Conservation (phyloP, 2,113 vertebrate genomes). For the Dicerorhinus sumatrensis region DNA sequence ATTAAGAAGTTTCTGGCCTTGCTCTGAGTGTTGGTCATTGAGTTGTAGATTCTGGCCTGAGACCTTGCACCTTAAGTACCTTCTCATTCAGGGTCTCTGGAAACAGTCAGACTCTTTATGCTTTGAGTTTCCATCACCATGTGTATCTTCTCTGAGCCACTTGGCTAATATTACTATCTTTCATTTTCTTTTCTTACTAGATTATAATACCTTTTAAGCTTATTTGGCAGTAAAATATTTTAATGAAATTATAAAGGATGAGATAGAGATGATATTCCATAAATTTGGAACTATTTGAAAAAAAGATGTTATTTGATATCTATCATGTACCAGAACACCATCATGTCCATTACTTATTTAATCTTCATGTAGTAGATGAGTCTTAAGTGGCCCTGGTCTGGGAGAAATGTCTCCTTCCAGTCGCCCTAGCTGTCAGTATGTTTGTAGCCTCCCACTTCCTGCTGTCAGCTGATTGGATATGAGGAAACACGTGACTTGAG, state of each 20-base stretch:
- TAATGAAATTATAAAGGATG: neutral
- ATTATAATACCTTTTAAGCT: neutral
- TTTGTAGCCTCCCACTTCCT: neutral
- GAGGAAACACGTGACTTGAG: neutral
- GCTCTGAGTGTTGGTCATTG: neutral
- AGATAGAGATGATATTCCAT: neutral
- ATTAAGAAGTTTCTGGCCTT: neutral
- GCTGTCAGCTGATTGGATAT: neutral
- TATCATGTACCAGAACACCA: neutral
- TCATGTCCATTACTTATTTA: neutral
- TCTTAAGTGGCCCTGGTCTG: neutral
- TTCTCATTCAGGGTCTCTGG: neutral
- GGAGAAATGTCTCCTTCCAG: neutral
- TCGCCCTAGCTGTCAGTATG: neutral
- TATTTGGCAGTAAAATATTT: neutral
- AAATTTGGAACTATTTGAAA: neutral
- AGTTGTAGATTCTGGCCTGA: neutral
- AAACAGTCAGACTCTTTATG: neutral
- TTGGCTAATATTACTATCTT: neutral
- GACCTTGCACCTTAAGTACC: neutral
- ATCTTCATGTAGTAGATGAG: neutral
- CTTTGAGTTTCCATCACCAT: neutral
- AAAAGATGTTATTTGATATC: neutral
- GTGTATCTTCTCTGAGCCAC: neutral
- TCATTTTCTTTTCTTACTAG: constrained; percentile 25